Base-by-base conservation (phyloP, 2,888 invertebrate species). In the Dolichopus griseipennis region DNA sequence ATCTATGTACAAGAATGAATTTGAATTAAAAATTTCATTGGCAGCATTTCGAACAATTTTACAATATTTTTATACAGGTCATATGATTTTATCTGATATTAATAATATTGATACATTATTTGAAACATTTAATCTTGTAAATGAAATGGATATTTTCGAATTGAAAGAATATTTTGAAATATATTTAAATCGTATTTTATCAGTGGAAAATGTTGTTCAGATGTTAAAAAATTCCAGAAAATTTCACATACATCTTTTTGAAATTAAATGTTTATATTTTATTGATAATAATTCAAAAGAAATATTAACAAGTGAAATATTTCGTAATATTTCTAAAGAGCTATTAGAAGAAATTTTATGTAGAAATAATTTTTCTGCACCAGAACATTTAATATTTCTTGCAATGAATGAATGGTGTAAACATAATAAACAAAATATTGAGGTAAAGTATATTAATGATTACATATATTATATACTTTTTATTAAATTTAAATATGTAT, bases 61-160 rank as follows among this genome's bases (percentile, higher is more conserved):
- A 1, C 90, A 92, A 75, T 99, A 99, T 83, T 93, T 98, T 69
- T 99, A 99, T 81, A 95, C 95, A 68, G 97, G 95, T 67, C 88
- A 87, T 75, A 86, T 89, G 85, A 27, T 27, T 27, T 27, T 27
- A 27, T 27, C 87, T 87, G 8, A 79, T 89, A 65, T 85, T 87
- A 43, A 83, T 73, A 86, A 87, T 66, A 89, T 89, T 75, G 89
- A 89, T 71, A 86, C 87, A 5, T 87, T 90, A 69, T 82, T 90
- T 72, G 90, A 90, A 75, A 88, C 88, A 73, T 79, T 90, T 67
- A 96, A 95, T 7, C 84, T 99, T 78, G 93, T 97, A 52, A 95
- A 99, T 84, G 92, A 96, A 79, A 99, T 96, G 83, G 96, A 96
- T 97, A 99, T 83, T 87, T 86, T 69, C 93, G 95, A 79, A 81